Evolutionary conservation across 1,140 invertebrate genomes (phyloP), one percentile per base, ranked within the genome.

Genomic region (Teleogryllus occipitalis): DNA sequence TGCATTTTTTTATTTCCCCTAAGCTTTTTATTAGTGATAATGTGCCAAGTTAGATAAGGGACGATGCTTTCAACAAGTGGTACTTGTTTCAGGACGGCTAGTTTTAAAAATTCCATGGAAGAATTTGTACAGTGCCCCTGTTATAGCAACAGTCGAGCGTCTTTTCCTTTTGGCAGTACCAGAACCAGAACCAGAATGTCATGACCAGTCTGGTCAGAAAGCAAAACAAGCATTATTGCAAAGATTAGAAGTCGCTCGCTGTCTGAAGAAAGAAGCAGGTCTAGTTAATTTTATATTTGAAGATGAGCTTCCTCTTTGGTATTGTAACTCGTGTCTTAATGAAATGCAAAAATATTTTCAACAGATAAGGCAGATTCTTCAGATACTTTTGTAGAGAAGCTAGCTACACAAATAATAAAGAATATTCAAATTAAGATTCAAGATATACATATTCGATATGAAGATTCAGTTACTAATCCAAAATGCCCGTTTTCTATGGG

Each of bases 41-140:
- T 39, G 27, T 39, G 27, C 5, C 27, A 39, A 39, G 27, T 2
- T 2, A 39, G 27, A 5, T 39, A 39, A 39, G 1, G 27, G 5
- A 39, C 5, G 27, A 39, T 39, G 27, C 1, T 39, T 39, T 39
- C 5, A 39, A 39, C 27, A 39, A 39, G 27, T 39, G 27, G 27
- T 39, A 39, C 27, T 39, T 39, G 27, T 78, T 21, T 21, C 49
- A 97, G 96, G 95, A 27, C 96, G 96, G 87, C 87, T 99, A 76
- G 93, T 94, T 15, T 87, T 99, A 80, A 98, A 98, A 89, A 98
- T 99, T 86, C 98, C 98, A 81, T 99, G 97, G 95, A 98, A 97
- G 85, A 97, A 98, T 89, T 87, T 99, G 74, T 99, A 99, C 89
- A 95, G 93, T 81, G 92, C 96, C 48, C 95, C 97, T 72, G 96